phyloP scores from a whole-genome alignment of 2,797 vertebrate genomes.

The Potorous gilbertii region DNA sequence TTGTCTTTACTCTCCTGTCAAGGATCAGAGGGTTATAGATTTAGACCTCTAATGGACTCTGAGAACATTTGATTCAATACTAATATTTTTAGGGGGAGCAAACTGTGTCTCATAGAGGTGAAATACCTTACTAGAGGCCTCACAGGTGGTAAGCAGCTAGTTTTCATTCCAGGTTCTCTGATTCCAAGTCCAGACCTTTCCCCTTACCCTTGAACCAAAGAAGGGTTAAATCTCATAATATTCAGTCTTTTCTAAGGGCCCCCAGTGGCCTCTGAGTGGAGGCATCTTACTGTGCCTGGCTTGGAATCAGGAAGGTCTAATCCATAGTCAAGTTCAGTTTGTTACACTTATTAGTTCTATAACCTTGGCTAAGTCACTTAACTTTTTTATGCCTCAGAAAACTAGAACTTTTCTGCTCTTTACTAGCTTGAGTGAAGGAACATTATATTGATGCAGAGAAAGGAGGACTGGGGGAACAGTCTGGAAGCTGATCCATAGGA shows the following conservation, averaged over 20 bases:
- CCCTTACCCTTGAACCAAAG: too few relatives aligned
- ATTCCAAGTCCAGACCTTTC: background rate
- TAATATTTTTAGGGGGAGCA: background rate
- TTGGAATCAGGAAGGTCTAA: background rate
- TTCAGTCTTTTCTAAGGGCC: too few relatives aligned
- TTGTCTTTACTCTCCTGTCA: background rate
- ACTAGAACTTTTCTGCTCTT: background rate
- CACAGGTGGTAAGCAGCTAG: background rate
- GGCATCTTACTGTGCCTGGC: background rate
- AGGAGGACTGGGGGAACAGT: background rate
- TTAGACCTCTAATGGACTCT: too few relatives aligned
- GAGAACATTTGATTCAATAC: background rate
- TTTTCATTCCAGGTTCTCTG: background rate
- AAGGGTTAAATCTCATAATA: too few relatives aligned
- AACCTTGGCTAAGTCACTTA: background rate
- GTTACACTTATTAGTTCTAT: background rate
- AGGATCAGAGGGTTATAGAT: slow-evolving; percentile 14
- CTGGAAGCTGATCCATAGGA: background rate
- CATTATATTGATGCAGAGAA: background rate
- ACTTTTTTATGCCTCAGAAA: background rate
- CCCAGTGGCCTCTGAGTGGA: too few relatives aligned
- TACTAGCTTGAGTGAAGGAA: background rate
- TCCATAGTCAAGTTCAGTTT: background rate
- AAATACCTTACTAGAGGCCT: background rate
- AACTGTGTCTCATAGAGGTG: background rate